Conservation (phyloP, 2,113 vertebrate species). For the Dolichotis patagonum region DNA sequence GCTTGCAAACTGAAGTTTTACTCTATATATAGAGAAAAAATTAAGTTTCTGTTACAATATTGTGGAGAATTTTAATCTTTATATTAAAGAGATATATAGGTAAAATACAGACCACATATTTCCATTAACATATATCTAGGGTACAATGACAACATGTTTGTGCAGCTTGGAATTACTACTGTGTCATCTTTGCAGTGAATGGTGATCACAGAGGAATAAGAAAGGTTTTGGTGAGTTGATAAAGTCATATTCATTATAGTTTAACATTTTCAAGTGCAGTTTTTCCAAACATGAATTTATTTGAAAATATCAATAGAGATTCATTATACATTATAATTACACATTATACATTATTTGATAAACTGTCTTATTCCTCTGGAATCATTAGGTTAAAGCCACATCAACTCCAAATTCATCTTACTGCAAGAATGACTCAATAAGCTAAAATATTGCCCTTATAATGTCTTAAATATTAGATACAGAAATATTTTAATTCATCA, state of each 20-base stretch:
- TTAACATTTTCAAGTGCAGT: background rate
- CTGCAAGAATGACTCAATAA: background rate
- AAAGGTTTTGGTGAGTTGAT: background rate
- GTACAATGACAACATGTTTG: background rate
- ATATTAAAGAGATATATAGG: background rate
- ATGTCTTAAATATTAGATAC: background rate
- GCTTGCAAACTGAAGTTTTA: background rate
- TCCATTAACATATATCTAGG: background rate
- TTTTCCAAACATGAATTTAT: background rate
- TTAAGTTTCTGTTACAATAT: background rate
- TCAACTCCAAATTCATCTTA: background rate
- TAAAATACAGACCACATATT: background rate
- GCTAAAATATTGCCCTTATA: background rate
- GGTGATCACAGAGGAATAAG: rapidly evolving
- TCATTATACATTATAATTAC: background rate
- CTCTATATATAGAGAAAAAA: background rate
- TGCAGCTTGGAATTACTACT: background rate
- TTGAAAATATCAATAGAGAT: background rate
- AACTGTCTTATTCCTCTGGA: background rate
- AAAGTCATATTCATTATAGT: background rate
- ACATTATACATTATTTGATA: background rate
- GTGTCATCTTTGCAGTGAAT: background rate
- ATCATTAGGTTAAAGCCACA: background rate
- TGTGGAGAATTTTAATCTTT: background rate
- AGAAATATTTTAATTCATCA: background rate